Evolutionary conservation across 2,888 invertebrate genomes (phyloP), one percentile per base, ranked within the genome.

Genomic region (Agrypnus murinus): DNA sequence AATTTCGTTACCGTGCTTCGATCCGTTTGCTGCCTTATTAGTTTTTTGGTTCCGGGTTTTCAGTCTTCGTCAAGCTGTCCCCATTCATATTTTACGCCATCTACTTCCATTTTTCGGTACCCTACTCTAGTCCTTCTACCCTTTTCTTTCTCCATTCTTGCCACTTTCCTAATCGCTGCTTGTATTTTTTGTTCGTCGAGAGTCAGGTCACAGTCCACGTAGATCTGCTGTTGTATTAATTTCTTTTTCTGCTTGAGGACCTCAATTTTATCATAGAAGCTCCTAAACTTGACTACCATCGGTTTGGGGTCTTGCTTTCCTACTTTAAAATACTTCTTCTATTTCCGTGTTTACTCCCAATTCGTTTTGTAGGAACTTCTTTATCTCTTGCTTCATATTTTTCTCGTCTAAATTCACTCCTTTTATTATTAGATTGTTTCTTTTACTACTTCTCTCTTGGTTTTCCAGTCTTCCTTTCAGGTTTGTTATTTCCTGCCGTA

Each of bases 391-490:
- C 9, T 36, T 50, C 25, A 25, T 25, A 12, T 50, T 50, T 50
- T 10, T 12, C 25, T 50, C 12, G 25, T n/a, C 25, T 25, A 50
- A 50, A 25, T 19, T 25, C 25, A 10, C 25, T 2, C 31, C 50
- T 25, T 25, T 50, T 10, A 25, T 50, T 25, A 50, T 25, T 3
- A 50, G 17, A 50, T 50, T 50, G 9, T 50, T 50, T n/a, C 19
- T 50, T 19, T 50, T 50, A n/a, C 25, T 19, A 1, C 50, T 19
- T 50, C 50, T 50, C 25, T 50, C 31, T 19, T 50, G 50, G 10
- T 1, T 19, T 50, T 50, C 31, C 25, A 19, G 1, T 25, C 12
- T 45, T 12, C 25, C 25, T n/a, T 43, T n/a, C 50, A 50, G n/a
- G n/a, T n/a, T n/a, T n/a, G n/a, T n/a, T n/a, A n/a, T n/a, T n/a